Base-by-base conservation (phyloP, 2,888 invertebrate genomes). In the Auanema freiburgensis region DNA sequence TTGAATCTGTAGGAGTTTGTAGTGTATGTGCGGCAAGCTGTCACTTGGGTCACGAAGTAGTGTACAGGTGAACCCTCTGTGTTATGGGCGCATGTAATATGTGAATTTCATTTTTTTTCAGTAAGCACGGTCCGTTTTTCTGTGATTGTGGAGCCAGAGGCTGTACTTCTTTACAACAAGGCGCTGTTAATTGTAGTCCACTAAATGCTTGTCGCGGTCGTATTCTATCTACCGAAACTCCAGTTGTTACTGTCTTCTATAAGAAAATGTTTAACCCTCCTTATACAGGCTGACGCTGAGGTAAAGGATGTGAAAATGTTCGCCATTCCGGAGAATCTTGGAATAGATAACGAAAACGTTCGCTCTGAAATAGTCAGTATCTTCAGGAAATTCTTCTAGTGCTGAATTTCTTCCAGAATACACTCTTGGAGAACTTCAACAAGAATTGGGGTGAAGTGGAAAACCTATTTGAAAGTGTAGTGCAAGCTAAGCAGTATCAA, bases 41-140 rank as follows among this genome's bases (percentile, higher is more conserved):
- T 83, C 97, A 97, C 85, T 90, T 92, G 73, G 93, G 92, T 0
- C 97, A 97, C 84, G 97, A 97, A 18, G 43, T 76, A 12, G 61
- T 67, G 10, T 76, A 74, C 54, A 66, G 68, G 71, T 71, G 10
- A n/a, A n/a, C n/a, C 2, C n/a, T 14, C 16, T 1, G 40, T 18
- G 21, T 56, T 4, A 56, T 6, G 18, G 46, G 44, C 43, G 5
- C n/a, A n/a, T n/a, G n/a, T n/a, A n/a, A n/a, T n/a, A n/a, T n/a
- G n/a, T 8, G 21, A 49, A n/a, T 57, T 46, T n/a, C 14, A 23
- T 42, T 41, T 56, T 41, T 0, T 5, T 97, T 96, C 84, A 93
- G 96, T 57, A 98, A 98, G 85, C 94, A 92, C 84, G 97, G 97
- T 0, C 95, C 95, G 83, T 98, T 98, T 88, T 98, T 98, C 87